phyloP scores from a whole-genome alignment of 2,888 invertebrate species.

The Eremobia ochroleuca region DNA sequence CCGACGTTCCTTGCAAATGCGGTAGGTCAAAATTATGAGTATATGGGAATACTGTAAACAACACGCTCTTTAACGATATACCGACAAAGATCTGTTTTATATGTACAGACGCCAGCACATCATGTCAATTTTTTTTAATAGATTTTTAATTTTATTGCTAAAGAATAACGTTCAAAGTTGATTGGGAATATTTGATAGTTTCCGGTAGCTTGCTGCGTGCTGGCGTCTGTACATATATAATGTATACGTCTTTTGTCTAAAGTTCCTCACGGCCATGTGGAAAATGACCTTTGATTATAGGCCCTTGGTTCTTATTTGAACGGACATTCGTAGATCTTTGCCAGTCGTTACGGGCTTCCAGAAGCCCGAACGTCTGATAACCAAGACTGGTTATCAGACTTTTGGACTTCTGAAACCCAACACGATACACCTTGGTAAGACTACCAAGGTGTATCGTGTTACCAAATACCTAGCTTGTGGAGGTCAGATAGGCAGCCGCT shows the following conservation, averaged over 20 bases:
- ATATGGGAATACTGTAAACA: conserved; percentile 77
- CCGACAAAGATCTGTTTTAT: conserved; percentile 76
- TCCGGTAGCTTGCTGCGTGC: too few species aligned
- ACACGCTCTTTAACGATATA: conserved; percentile 75
- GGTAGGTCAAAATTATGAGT: conserved; percentile 80
- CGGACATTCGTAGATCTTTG: background rate
- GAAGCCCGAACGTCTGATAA: background rate
- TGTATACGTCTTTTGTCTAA: conserved; percentile 45
- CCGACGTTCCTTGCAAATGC: conserved; percentile 72
- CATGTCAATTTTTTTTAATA: too few species aligned
- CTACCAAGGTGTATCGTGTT: background rate
- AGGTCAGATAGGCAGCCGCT: background rate
- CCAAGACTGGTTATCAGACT: too few species aligned
- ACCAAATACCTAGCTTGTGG: background rate
- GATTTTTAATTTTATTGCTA: too few species aligned
- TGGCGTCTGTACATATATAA: too few species aligned
- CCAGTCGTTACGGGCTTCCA: background rate
- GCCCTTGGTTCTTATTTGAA: conserved; percentile 33
- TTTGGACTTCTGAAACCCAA: too few species aligned
- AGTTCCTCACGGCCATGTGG: conserved; percentile 18
- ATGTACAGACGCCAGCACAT: too few species aligned
- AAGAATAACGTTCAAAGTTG: too few species aligned
- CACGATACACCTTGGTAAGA: too few species aligned
- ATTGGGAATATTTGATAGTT: too few species aligned
- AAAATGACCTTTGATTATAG: conserved; percentile 28